Base-by-base conservation (phyloP, 1,140 invertebrate genomes). In the Sesamia nonagrioides region DNA sequence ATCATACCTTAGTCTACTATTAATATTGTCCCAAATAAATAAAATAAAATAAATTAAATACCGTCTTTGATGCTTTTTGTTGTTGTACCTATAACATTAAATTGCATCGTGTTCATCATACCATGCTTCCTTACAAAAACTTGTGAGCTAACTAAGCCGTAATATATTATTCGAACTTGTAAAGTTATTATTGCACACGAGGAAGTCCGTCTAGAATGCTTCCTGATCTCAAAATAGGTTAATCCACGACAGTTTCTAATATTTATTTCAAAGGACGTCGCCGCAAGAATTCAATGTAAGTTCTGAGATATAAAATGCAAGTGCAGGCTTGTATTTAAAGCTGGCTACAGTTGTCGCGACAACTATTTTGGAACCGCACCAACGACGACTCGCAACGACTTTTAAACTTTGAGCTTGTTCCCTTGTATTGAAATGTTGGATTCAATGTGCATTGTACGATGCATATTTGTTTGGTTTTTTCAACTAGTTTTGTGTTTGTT, bases 281-380 rank as follows among this genome's bases (percentile, higher is more conserved):
- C 48, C 17, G 11, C 17, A 52, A 54, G 48, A 71, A 50, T 48
- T 35, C 60, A 54, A 37, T 33, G 35, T 56, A 79, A 79, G 78
- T 79, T 79, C 13, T 18, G 35, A 35, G 52, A 78, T 83, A 81
- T 81, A 78, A 81, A 81, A 83, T 83, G 72, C 78, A 77, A 77
- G 72, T 80, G 71, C 69, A 54, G 17, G 35, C 77, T 80, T 80
- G 50, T 66, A 78, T 80, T 78, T 56, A 80, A 80, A 80, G 76
- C 78, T 58, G 56, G 42, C 18, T 63, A 45, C 60, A 54, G 68
- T 52, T 18, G 68, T 54, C 45, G 68, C 68, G 45, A 54, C 78
- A 77, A 79, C 74, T 79, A 77, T 83, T 80, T 83, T 83, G 82
- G 82, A 80, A 77, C 63, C 58, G 69, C 27, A 81, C 82, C 82